phyloP scores from a whole-genome alignment of 2,113 vertebrate genomes.

The Pao palembangensis region DNA sequence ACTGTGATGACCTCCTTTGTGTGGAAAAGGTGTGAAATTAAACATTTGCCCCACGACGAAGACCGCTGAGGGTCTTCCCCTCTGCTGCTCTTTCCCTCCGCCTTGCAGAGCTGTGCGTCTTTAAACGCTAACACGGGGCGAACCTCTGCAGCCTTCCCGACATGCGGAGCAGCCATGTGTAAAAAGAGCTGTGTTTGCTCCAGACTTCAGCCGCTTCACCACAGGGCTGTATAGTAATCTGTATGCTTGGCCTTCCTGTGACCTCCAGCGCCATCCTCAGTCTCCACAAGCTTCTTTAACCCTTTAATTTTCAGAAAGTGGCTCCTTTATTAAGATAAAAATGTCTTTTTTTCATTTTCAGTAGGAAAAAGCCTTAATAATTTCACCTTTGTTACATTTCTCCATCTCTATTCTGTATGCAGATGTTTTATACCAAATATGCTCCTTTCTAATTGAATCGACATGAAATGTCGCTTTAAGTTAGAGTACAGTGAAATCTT shows the following conservation, averaged over 20 bases:
- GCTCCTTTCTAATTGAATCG: not conserved
- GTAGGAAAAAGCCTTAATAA: not conserved
- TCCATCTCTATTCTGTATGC: not conserved
- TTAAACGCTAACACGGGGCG: slow-evolving; percentile 20
- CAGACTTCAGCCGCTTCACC: slow-evolving; percentile 42
- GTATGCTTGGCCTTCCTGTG: slow-evolving; percentile 46
- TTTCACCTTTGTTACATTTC: too few species aligned
- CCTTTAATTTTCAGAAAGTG: slow-evolving; percentile 6
- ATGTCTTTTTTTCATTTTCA: not conserved
- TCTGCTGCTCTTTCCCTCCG: slow-evolving; percentile 9
- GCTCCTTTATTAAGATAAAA: not conserved
- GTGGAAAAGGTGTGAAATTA: slow-evolving; percentile 56
- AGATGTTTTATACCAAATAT: too few species aligned
- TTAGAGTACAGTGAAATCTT: slow-evolving; percentile 2
- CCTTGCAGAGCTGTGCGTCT: too few species aligned
- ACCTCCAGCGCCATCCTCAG: slow-evolving; percentile 33
- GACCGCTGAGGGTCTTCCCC: slow-evolving; percentile 31
- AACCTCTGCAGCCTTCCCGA: slow-evolving; percentile 42
- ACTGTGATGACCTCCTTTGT: slow-evolving; percentile 47
- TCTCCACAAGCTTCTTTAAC: slow-evolving; percentile 17
- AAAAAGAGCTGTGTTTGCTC: slow-evolving; percentile 65
- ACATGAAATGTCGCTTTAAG: not conserved
- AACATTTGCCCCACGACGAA: slow-evolving; percentile 44
- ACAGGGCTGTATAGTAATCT: slow-evolving; percentile 49
- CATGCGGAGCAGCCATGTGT: slow-evolving; percentile 58